Conservation (phyloP, 2,113 vertebrate species). For the Neolamprologus tretocephalus region DNA sequence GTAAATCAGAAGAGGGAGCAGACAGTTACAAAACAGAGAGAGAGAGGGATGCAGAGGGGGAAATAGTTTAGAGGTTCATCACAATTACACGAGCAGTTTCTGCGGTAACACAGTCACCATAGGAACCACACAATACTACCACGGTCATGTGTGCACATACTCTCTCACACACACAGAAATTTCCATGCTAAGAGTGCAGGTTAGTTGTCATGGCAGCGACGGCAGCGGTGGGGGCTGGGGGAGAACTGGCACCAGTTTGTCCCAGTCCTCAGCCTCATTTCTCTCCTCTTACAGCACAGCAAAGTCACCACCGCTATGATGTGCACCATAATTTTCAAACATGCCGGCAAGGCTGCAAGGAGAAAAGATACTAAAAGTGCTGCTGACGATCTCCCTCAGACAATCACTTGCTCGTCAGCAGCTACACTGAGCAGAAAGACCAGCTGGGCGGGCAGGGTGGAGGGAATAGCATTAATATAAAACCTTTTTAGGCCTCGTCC, state of each 20-base stretch:
- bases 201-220: conserved; percentile 44
- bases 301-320: neutral
- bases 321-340: neutral
- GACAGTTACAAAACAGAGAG: neutral
- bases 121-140: conserved; percentile 33
- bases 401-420: neutral
- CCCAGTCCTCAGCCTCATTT: conserved; percentile 10
- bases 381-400: neutral
- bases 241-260: conserved; percentile 35
- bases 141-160: neutral
- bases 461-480: neutral
- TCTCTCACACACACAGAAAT: neutral
- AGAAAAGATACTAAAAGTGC: neutral
- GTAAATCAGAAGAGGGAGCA: neutral
- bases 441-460: neutral
- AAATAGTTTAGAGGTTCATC: conserved; percentile 33
- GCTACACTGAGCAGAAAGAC: neutral
- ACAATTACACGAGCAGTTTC: conserved; percentile 18
- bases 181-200: conserved; percentile 16
- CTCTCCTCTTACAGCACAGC: neutral
- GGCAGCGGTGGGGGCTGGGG: conserved; percentile 7
- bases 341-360: neutral
- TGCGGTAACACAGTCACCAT: conserved; percentile 20
- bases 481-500: neutral
- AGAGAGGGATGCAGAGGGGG: neutral